phyloP scores from a whole-genome alignment of 2,797 vertebrate species.

The Sebastes matsubarae region DNA sequence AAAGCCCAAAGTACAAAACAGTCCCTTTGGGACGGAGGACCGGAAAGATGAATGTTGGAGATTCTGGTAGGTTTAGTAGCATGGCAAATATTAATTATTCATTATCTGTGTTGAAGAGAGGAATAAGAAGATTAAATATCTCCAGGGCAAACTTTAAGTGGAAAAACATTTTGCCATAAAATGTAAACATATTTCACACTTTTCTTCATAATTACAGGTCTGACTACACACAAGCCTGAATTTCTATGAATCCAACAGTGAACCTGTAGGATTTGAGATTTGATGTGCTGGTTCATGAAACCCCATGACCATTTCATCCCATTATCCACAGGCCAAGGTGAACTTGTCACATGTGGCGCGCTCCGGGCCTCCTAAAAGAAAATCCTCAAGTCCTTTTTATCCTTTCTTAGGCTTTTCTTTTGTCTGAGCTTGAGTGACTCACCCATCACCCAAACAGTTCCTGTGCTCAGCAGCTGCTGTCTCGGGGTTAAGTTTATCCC shows the following conservation, averaged over 20 bases:
- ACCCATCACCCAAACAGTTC: conserved; percentile 51
- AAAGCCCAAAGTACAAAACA: conserved; percentile 60
- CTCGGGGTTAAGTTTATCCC: conserved; percentile 55
- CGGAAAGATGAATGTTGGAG: conserved; percentile 52
- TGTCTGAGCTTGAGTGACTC: conserved; percentile 59
- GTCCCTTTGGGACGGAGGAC: conserved; percentile 36
- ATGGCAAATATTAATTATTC: conserved; percentile 62
- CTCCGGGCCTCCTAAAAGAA: conserved; percentile 43
- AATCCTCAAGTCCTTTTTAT: conserved; percentile 49
- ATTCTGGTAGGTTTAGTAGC: conserved; percentile 46
- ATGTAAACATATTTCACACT: background rate
- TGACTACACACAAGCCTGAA: background rate
- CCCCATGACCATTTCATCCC: conserved; percentile 65
- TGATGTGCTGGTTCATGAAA: conserved; percentile 38
- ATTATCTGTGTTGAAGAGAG: conserved; percentile 48
- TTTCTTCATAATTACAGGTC: background rate
- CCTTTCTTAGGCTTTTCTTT: conserved; percentile 56
- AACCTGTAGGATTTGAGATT: conserved; percentile 38
- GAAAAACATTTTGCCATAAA: conserved; percentile 22
- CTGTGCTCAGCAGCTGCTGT: conserved; percentile 59
- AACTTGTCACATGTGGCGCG: conserved; percentile 58
- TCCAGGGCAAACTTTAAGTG: conserved; percentile 38
- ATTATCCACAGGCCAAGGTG: conserved; percentile 67
- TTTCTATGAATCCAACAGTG: background rate
- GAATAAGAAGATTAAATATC: conserved; percentile 63